Conservation (phyloP, 2,888 invertebrate genomes). For the Nephrotoma guestfalica region DNA sequence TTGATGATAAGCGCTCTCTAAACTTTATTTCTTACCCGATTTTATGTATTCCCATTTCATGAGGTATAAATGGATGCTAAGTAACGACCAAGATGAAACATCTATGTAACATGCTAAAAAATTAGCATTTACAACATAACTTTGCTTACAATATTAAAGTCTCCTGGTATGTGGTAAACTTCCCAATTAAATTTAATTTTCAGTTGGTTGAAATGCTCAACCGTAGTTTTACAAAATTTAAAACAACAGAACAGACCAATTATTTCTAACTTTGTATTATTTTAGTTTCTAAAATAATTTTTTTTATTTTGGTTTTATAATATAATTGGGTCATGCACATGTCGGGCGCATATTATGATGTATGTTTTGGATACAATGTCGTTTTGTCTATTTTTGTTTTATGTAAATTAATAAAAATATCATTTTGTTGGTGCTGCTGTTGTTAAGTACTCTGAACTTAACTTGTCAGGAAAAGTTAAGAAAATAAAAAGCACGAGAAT, state of each 20-base stretch:
- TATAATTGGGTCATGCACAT: background rate
- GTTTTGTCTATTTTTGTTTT: background rate
- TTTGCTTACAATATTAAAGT: background rate
- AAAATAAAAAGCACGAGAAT: background rate
- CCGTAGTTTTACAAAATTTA: background rate
- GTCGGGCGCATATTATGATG: background rate
- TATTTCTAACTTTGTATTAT: background rate
- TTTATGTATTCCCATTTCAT: background rate
- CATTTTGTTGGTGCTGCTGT: background rate
- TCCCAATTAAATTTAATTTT: background rate
- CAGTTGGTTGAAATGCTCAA: background rate
- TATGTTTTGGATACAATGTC: background rate
- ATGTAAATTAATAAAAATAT: background rate
- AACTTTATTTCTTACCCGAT: background rate
- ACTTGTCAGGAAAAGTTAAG: background rate
- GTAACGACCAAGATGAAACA: background rate
- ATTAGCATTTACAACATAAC: background rate
- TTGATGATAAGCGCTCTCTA: background rate
- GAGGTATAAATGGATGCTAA: background rate
- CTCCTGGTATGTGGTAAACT: background rate
- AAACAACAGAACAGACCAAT: background rate
- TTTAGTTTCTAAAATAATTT: background rate
- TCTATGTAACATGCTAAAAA: background rate
- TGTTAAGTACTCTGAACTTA: background rate
- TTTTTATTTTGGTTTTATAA: background rate